Evolutionary conservation across 2,888 invertebrate genomes (phyloP).

Genomic region (Erebia palarica): DNA sequence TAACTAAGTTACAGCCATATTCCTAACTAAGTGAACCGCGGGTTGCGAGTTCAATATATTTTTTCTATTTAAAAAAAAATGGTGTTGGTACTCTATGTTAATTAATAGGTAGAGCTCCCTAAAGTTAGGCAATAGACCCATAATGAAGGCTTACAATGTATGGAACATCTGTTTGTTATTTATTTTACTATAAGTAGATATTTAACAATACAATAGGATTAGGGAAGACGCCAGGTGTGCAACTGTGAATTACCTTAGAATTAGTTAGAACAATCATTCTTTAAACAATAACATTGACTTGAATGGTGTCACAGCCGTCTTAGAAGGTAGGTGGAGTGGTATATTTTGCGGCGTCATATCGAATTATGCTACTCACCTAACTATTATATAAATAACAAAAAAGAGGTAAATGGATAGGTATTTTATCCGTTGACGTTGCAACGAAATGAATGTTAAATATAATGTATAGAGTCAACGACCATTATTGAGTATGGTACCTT

Average conservation of each 20-base stretch:
- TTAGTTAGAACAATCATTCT: slow-evolving; percentile 15
- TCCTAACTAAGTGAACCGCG: too few species aligned
- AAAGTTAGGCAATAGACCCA: slow-evolving; percentile 11
- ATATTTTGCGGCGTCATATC: background rate
- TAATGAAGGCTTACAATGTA: slow-evolving; percentile 3
- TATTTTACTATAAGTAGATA: slow-evolving; percentile 16
- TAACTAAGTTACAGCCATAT: too few species aligned
- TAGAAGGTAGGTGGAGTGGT: background rate
- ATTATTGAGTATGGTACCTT: too few species aligned
- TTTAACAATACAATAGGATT: slow-evolving; percentile 5
- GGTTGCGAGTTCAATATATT: too few species aligned
- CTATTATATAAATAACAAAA: too few species aligned
- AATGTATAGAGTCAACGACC: too few species aligned
- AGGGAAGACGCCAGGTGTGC: slow-evolving; percentile 57
- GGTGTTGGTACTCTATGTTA: background rate
- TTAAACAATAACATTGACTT: slow-evolving; percentile 36
- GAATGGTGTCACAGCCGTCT: background rate
- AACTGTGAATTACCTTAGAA: slow-evolving; percentile 50
- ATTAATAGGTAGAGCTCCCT: background rate
- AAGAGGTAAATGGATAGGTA: too few species aligned
- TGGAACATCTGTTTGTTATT: slow-evolving; percentile 26
- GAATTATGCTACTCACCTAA: background rate
- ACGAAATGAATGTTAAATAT: too few species aligned
- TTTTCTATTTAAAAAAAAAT: too few species aligned
- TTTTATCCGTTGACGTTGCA: too few species aligned